Percentiles rank a stretch among this genome's conserved stretches.
Evolutionary conservation across 2,797 vertebrate species (phyloP).

Genomic region (Lycodopsis pacificus): DNA sequence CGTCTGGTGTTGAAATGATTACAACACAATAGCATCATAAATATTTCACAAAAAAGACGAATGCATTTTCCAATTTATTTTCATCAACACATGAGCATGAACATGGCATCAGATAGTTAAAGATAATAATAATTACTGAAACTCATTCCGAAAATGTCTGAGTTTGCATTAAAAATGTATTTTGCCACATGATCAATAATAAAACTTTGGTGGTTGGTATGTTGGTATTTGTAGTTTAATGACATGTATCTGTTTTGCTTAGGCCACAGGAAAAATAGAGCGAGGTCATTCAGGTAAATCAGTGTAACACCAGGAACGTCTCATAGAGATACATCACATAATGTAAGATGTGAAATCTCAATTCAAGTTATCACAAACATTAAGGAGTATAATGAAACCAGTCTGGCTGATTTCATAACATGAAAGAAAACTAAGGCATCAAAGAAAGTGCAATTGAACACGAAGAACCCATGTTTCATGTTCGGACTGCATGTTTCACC

Average conservation of each 20-base stretch:
- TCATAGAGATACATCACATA: constrained; percentile 61
- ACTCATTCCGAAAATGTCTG: constrained; percentile 8
- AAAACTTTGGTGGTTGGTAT: constrained; percentile 26
- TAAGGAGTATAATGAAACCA: constrained; percentile 34
- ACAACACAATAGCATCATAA: background rate
- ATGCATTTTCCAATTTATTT: constrained; percentile 42
- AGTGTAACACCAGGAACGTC: constrained; percentile 39
- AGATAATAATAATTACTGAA: constrained; percentile 23
- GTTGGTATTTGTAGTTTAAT: constrained; percentile 23
- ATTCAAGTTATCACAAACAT: constrained; percentile 46
- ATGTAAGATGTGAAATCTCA: constrained; percentile 29
- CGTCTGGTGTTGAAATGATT: background rate
- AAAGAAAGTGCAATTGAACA: constrained; percentile 58
- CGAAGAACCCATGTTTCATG: constrained; percentile 43
- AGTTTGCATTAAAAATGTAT: constrained; percentile 24
- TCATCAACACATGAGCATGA: constrained; percentile 52
- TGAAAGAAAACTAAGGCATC: constrained; percentile 66
- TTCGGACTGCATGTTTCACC: constrained; percentile 36
- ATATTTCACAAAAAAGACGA: background rate
- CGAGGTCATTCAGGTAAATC: constrained; percentile 30
- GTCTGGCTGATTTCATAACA: constrained; percentile 34
- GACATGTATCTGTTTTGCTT: constrained; percentile 28
- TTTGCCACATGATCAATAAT: constrained; percentile 37
- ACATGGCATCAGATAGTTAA: constrained; percentile 56
- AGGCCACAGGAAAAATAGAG: constrained; percentile 32